A percentile compares a stretch with the other conserved stretches of the same genome.
These are phyloP conservation scores for Zaprionus ornatus DNA, from an alignment of 1,140 invertebrate genomes.

Conservation along the genomic window DNA sequence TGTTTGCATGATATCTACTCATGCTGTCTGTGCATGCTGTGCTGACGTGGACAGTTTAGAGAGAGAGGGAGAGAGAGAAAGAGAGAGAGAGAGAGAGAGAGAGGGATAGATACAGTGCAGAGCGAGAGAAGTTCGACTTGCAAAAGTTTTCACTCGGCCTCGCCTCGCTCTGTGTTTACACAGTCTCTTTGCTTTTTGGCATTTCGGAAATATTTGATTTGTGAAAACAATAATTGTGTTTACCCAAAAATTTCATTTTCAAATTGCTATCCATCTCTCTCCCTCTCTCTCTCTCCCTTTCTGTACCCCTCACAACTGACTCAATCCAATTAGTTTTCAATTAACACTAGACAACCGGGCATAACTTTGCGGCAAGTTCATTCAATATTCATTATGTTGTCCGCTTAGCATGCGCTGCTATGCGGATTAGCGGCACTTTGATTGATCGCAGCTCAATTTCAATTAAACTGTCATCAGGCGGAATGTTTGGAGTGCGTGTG, in stretches of 20 bases:
- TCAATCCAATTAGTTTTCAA: constrained; percentile 40
- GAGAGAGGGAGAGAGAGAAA: neutral
- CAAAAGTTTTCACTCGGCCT: neutral
- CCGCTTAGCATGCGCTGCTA: neutral
- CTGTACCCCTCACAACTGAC: neutral
- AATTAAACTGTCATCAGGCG: constrained; percentile 9
- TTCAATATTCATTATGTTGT: constrained; percentile 32
- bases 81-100: neutral
- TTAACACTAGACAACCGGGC: constrained; percentile 18
- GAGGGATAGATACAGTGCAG: neutral
- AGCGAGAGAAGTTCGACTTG: neutral
- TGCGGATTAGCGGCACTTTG: constrained; percentile 9
- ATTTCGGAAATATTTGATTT: constrained; percentile 52
- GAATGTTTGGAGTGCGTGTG: neutral
- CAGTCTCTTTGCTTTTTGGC: constrained; percentile 10
- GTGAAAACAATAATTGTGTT: constrained; percentile 67
- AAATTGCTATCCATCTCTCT: constrained; percentile 31
- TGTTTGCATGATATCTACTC: constrained; percentile 5
- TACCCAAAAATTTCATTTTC: constrained; percentile 62
- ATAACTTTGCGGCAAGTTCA: constrained; percentile 11
- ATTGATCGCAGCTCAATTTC: constrained; percentile 19
- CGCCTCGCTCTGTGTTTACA: neutral
- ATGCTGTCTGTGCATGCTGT: constrained; percentile 25
- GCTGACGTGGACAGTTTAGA: constrained; percentile 35
- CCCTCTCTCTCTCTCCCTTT: neutral